Evolutionary conservation across 2,113 vertebrate genomes (phyloP).

Genomic region (Zosterops lateralis): DNA sequence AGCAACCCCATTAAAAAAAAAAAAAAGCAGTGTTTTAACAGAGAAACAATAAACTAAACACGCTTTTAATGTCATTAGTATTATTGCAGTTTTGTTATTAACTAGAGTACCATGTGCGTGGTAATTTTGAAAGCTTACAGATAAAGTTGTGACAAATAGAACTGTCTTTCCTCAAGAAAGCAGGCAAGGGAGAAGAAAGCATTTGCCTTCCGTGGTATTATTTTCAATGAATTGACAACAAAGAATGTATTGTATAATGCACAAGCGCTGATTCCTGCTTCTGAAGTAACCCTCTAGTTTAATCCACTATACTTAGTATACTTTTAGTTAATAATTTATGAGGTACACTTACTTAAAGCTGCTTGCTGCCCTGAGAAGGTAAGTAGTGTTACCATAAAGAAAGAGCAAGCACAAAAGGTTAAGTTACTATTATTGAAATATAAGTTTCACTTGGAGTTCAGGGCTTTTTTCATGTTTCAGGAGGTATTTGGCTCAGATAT

Average conservation of each 20-base stretch:
- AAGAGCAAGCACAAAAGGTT: background rate
- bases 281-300: conserved; percentile 12
- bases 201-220: background rate
- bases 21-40: background rate
- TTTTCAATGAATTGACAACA: conserved; percentile 28
- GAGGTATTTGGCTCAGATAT: background rate
- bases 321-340: conserved; percentile 24
- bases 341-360: conserved; percentile 13
- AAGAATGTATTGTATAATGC: background rate
- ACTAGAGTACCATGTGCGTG: background rate
- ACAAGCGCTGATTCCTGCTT: background rate
- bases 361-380: background rate
- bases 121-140: background rate
- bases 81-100: background rate
- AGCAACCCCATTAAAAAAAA: background rate
- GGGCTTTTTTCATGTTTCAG: background rate
- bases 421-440: background rate
- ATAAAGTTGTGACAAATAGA: conserved; percentile 20
- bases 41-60: background rate
- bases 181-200: background rate
- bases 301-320: conserved; percentile 23
- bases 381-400: background rate
- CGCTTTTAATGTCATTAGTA: background rate
- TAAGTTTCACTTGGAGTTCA: background rate
- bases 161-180: background rate